Base-by-base conservation (phyloP, 2,113 vertebrate genomes). In the Fukomys damarensis region DNA sequence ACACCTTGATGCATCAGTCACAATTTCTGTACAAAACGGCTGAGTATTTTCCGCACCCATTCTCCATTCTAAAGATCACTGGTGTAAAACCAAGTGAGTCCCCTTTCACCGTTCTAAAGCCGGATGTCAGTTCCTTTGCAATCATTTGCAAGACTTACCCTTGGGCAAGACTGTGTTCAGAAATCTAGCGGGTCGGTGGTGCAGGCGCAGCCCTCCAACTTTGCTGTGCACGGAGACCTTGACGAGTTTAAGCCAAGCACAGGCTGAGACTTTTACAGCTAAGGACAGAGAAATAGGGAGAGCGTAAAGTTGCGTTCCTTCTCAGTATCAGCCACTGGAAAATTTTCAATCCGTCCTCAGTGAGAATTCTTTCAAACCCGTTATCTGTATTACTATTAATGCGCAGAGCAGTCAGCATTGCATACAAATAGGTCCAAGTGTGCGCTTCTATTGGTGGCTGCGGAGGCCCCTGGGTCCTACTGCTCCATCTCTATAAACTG, bases 381-480 rank as follows among this genome's bases (percentile, higher is more conserved):
- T 97, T 98, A 96, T 98, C 98, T 97, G 97, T 96, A 98, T 98
- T 97, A 98, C 98, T 98, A 98, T 98, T 97, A 97, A 98, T 98
- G 99, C 99, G 97, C 98, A 98, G 98, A 98, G 98, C 98, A 96
- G 98, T 98, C 97, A 98, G 98, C 98, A 98, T 98, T 72, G 99
- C 99, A 98, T 97, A 98, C 99, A 99, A 98, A 99, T 98, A 97
- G 97, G 98, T 95, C 98, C 99, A 97, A 98, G 98, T 98, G 98
- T 96, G 98, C 93, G 97, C 98, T 96, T 98, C 98, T 97, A 99
- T 98, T 98, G 98, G 98, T 97, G 98, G 98, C 98, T 96, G 98
- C 97, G 68, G 97, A 98, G 98, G 98, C 98, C 98, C 98, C 98
- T 99, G 95, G 99, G 99, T 99, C 99, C 99, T 99, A 99, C 99